phyloP scores from a whole-genome alignment of 2,113 vertebrate species.

The Falco punctatus region DNA sequence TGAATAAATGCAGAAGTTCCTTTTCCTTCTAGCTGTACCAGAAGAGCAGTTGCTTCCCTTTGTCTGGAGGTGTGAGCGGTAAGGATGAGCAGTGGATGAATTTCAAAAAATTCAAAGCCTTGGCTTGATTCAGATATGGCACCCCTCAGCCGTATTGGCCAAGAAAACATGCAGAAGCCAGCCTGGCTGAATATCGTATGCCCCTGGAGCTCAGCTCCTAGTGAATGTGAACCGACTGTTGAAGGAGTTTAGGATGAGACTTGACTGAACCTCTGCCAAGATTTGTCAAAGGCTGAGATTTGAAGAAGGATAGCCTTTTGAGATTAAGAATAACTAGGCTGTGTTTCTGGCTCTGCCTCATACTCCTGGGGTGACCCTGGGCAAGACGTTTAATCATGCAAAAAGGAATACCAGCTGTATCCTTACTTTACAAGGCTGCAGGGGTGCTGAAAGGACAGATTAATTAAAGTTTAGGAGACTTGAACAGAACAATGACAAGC shows the following conservation, averaged over 20 bases:
- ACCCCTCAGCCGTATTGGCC: slow-evolving; percentile 49
- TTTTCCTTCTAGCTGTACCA: slow-evolving; percentile 29
- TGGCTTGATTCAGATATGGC: slow-evolving; percentile 48
- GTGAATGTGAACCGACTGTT: slow-evolving; percentile 30
- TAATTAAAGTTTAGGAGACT: slow-evolving; percentile 61
- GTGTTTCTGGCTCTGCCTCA: slow-evolving; percentile 42
- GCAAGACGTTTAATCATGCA: slow-evolving; percentile 58
- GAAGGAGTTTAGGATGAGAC: slow-evolving; percentile 52
- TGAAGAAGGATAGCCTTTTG: slow-evolving; percentile 48
- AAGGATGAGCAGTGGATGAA: slow-evolving; percentile 51
- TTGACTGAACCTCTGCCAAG: slow-evolving; percentile 62
- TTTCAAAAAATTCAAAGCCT: slow-evolving; percentile 58
- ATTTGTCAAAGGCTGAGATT: slow-evolving; percentile 40
- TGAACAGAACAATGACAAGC: not conserved
- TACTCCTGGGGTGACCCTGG: slow-evolving; percentile 38
- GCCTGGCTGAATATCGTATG: slow-evolving; percentile 23
- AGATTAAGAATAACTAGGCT: slow-evolving; percentile 15
- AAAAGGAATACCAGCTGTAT: slow-evolving; percentile 54
- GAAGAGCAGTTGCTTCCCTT: slow-evolving; percentile 44
- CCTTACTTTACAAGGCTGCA: slow-evolving; percentile 27
- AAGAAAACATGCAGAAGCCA: slow-evolving; percentile 42
- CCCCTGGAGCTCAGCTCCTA: slow-evolving; percentile 53
- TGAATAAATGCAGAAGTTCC: slow-evolving; percentile 4
- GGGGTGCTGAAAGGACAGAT: slow-evolving; percentile 50
- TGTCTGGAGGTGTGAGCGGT: slow-evolving; percentile 55